Conservation (phyloP, 2,797 vertebrate species). For the Furcifer pardalis region DNA sequence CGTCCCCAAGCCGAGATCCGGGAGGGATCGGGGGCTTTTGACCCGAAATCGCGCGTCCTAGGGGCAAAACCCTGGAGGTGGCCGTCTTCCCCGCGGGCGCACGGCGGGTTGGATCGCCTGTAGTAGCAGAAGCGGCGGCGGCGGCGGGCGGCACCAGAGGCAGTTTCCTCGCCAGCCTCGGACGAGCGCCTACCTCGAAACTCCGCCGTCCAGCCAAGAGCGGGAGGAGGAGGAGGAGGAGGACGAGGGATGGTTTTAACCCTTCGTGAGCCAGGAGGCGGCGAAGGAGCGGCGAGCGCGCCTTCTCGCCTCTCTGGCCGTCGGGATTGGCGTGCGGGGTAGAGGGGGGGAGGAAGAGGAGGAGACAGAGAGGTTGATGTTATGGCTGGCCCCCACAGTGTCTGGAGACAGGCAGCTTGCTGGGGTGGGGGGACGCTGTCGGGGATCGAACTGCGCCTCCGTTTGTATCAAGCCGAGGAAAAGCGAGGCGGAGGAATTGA, state of each 20-base stretch:
- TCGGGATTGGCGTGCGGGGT: background rate
- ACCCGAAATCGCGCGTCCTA: background rate
- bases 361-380: background rate
- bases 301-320: background rate
- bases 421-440: background rate
- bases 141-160: background rate
- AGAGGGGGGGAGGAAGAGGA: no score
- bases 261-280: slow-evolving; percentile 52
- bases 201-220: slow-evolving; percentile 59
- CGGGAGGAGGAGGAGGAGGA: slow-evolving; percentile 49
- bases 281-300: background rate
- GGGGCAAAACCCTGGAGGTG: slow-evolving; percentile 33
- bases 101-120: no score
- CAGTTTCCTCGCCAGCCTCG: slow-evolving; percentile 41
- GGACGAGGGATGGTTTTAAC: slow-evolving; percentile 71
- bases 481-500: no score
- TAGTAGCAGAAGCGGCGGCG: background rate
- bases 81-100: slow-evolving; percentile 63
- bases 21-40: background rate
- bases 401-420: slow-evolving; percentile 6
- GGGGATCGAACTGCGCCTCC: background rate
- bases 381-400: slow-evolving; percentile 10
- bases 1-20: no score
- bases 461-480: no score
- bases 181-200: slow-evolving; percentile 55